These are phyloP conservation scores for Microdon myrmicae DNA, from an alignment of 2,888 invertebrate genomes.

Conservation along the genomic window DNA sequence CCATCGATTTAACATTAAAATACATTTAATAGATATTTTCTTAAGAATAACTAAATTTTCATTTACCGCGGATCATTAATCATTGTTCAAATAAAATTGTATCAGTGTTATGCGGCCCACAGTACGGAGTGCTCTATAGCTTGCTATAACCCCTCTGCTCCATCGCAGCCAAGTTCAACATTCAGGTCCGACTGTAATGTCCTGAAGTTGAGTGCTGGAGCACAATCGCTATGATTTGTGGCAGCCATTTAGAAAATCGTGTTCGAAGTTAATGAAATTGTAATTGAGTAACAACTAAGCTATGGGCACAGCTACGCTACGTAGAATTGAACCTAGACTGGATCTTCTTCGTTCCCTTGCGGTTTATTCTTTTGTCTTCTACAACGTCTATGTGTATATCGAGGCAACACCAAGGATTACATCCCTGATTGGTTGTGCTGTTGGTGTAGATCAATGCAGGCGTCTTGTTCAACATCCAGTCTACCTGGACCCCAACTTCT, in stretches of 20 bases:
- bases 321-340: conserved; percentile 27
- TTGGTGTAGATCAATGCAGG: conserved; percentile 41
- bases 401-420: background rate
- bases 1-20: conserved; percentile 43
- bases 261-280: conserved; percentile 68
- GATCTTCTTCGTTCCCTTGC: conserved; percentile 32
- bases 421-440: conserved; percentile 3
- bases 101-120: conserved; percentile 29
- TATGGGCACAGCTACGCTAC: conserved; percentile 16
- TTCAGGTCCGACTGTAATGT: conserved; percentile 16
- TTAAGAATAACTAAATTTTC: conserved; percentile 48
- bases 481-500: background rate
- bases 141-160: conserved; percentile 13
- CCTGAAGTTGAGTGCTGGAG: conserved; percentile 3
- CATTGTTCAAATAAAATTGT: conserved; percentile 51
- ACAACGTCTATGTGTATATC: background rate
- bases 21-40: conserved; percentile 44
- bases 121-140: conserved; percentile 1
- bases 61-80: conserved; percentile 45
- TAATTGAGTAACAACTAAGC: conserved; percentile 65
- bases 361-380: conserved; percentile 10
- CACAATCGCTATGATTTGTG: conserved; percentile 67
- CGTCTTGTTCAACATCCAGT: conserved; percentile 22
- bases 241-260: conserved; percentile 66
- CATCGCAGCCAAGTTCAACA: conserved; percentile 37